Percentiles rank a stretch among this genome's conserved stretches.
phyloP scores from a whole-genome alignment of 1,140 invertebrate genomes.

The Bombus superbus region DNA sequence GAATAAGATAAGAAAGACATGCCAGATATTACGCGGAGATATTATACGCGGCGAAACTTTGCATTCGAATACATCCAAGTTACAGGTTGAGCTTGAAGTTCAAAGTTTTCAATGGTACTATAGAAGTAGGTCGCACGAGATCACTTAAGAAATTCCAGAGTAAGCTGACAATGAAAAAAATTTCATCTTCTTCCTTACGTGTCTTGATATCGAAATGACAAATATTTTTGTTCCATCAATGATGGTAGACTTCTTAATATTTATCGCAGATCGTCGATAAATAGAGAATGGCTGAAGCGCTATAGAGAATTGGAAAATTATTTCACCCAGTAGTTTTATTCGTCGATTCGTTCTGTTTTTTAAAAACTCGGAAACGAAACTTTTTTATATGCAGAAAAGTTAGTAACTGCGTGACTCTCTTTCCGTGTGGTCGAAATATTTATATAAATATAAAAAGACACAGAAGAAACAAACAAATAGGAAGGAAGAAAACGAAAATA shows the following conservation, averaged over 20 bases:
- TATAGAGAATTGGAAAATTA: not conserved
- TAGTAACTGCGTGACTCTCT: too few relatives aligned
- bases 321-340: not conserved
- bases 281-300: not conserved
- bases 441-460: not conserved
- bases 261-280: not conserved
- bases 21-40: not conserved
- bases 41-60: not conserved
- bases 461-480: not conserved
- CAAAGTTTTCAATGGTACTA: not conserved
- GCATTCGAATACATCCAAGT: not conserved
- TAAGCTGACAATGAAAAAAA: not conserved
- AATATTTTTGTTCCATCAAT: not conserved
- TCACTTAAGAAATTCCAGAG: not conserved
- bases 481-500: not conserved
- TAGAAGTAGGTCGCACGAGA: not conserved
- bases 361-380: not conserved
- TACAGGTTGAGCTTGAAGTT: not conserved
- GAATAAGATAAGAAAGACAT: not conserved
- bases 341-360: not conserved
- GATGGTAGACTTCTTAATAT: not conserved
- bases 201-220: not conserved
- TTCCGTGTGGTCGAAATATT: too few relatives aligned
- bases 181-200: not conserved
- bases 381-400: too few relatives aligned